phyloP scores from a whole-genome alignment of 2,797 vertebrate species.

The Heterohyrax brucei region DNA sequence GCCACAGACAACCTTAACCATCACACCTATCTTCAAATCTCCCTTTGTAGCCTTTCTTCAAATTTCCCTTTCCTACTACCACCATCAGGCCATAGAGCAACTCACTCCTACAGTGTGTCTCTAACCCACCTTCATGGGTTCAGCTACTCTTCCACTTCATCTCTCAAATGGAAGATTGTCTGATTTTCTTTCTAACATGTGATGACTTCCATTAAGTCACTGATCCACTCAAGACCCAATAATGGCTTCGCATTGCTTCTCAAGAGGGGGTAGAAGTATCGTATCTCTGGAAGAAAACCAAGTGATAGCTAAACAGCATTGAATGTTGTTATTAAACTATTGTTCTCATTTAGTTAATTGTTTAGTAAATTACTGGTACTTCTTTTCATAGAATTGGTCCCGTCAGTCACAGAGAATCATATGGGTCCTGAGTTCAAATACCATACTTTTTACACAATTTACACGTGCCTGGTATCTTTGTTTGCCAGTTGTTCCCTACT shows the following conservation, averaged over 20 bases:
- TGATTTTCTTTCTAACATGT: conserved; percentile 21
- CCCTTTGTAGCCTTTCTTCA: conserved; percentile 20
- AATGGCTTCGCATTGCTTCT: background rate
- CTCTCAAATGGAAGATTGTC: background rate
- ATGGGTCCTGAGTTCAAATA: conserved; percentile 22
- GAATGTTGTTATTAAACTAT: background rate
- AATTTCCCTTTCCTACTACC: background rate
- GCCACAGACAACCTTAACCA: too few species aligned
- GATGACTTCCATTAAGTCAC: conserved; percentile 9
- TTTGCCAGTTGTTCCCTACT: too few species aligned
- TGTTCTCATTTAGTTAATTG: background rate
- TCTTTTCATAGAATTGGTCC: background rate
- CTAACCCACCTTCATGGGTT: background rate
- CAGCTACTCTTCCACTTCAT: background rate
- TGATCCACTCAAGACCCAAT: background rate
- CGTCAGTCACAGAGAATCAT: conserved; percentile 25
- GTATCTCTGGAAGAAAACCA: background rate
- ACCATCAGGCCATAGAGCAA: background rate
- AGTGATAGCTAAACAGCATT: background rate
- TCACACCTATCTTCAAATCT: background rate
- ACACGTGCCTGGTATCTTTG: too few species aligned
- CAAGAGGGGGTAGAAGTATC: background rate
- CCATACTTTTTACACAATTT: too few species aligned
- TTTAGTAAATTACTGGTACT: background rate
- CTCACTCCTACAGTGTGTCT: background rate